Conservation (phyloP, 2,113 vertebrate genomes). For the Gambusia holbrooki region DNA sequence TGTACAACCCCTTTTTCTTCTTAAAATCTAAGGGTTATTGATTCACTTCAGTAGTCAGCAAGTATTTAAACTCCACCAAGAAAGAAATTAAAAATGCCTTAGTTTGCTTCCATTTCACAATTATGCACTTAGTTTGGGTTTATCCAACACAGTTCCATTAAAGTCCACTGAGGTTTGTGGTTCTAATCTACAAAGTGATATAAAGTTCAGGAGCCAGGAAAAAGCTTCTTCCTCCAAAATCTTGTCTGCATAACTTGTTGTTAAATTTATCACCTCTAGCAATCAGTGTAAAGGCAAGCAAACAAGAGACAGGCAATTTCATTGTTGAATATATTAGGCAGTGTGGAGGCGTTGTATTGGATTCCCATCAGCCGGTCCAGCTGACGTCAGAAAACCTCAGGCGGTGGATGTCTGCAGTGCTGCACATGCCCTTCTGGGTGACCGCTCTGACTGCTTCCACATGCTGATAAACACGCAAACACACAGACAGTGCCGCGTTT, state of each 20-base stretch:
- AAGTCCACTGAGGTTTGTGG: neutral
- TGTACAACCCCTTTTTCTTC: no score
- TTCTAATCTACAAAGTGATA: neutral
- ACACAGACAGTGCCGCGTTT: neutral
- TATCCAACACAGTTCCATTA: no score
- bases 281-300: slow-evolving; percentile 26
- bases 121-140: no score
- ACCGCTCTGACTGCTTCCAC: slow-evolving; percentile 24
- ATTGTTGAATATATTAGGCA: slow-evolving; percentile 56
- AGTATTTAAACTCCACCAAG: no score
- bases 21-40: no score
- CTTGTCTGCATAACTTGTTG: slow-evolving; percentile 1
- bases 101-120: no score
- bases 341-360: slow-evolving; percentile 55
- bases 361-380: slow-evolving; percentile 61
- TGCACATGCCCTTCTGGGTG: slow-evolving; percentile 43
- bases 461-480: neutral
- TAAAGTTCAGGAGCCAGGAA: neutral
- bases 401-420: slow-evolving; percentile 37
- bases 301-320: slow-evolving; percentile 45
- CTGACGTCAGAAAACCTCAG: slow-evolving; percentile 62
- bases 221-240: neutral
- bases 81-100: no score
- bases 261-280: slow-evolving; percentile 5
- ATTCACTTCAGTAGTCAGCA: no score